These are phyloP conservation scores for Lycaon pictus DNA, from an alignment of 2,113 vertebrate genomes.

Conservation along the genomic window DNA sequence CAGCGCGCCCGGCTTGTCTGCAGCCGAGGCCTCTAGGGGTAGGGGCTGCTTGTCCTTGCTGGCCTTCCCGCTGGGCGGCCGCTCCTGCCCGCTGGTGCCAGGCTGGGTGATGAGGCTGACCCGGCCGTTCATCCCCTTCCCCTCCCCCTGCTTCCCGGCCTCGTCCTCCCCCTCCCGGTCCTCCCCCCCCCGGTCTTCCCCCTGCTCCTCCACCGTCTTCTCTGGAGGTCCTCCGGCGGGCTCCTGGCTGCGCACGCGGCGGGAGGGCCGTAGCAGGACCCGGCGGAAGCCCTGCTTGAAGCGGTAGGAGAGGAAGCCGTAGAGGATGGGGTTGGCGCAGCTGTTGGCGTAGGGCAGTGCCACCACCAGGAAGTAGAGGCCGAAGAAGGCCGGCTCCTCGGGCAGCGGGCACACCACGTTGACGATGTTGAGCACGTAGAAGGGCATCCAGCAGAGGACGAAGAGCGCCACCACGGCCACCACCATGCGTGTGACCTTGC, in stretches of 20 bases:
- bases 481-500: slow-evolving; percentile 96
- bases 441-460: slow-evolving; percentile 96
- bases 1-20: slow-evolving; percentile 85
- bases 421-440: slow-evolving; percentile 95
- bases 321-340: slow-evolving; percentile 97
- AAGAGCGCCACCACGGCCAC: slow-evolving; percentile 96
- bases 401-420: slow-evolving; percentile 95
- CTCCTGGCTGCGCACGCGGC: slow-evolving; percentile 91
- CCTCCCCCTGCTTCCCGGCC: neutral
- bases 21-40: slow-evolving; percentile 80
- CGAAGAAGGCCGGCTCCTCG: slow-evolving; percentile 91
- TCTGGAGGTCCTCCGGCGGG: slow-evolving; percentile 56
- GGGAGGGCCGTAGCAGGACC: slow-evolving; percentile 91
- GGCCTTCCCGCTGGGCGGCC: slow-evolving; percentile 68
- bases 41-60: slow-evolving; percentile 83
- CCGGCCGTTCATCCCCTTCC: slow-evolving; percentile 64
- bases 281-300: slow-evolving; percentile 96
- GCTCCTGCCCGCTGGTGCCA: slow-evolving; percentile 84
- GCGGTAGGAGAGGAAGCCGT: slow-evolving; percentile 96
- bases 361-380: slow-evolving; percentile 96
- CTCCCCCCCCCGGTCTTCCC: slow-evolving; percentile 80
- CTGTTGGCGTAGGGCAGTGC: slow-evolving; percentile 98
- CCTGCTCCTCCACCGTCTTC: slow-evolving; percentile 79
- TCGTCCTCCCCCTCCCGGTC: slow-evolving; percentile 50
- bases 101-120: slow-evolving; percentile 91